Evolutionary conservation across 1,140 invertebrate genomes (phyloP), one percentile per base, ranked within the genome.

Genomic region (Heliothis subflexa): DNA sequence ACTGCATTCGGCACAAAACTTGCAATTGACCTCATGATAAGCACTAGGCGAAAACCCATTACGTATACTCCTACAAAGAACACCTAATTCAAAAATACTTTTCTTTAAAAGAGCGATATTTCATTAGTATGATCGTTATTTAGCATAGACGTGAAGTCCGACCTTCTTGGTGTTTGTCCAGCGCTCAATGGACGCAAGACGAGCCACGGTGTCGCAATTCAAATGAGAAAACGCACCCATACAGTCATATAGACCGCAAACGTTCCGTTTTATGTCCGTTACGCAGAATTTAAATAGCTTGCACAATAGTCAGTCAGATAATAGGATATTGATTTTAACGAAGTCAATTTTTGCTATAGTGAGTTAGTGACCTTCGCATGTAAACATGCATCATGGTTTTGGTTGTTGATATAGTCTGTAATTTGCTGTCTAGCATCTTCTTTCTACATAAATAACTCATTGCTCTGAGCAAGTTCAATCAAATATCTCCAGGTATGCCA

Each of bases 101-200:
- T 9, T 40, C 5, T 40, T 5, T 40, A 40, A 40, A 40, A 40
- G 50, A n/a, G n/a, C 50, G 12, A 52, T 52, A 52, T n/a, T 52
- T 52, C 50, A 16, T 52, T 52, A 7, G n/a, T n/a, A 52, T n/a
- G 50, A 52, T n/a, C 50, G 13, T 14, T 52, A 52, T 52, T 52
- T 52, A 52, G 50, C 50, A 52, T 16, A 52, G n/a, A 7, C 50
- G 50, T 21, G n/a, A 64, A 49, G 28, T 62, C 11, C 62, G 62
- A 49, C 62, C 62, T 66, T 66, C 62, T 66, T 49, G 11, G 16
- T 66, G 45, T 66, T 66, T 66, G 62, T 66, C 45, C 40, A 66
- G 45, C 62, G 62, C 16, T 66, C 16, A 16, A 49, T 4, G 62
- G 62, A 13, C 25, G 13, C 62, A 66, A 66, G 62, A 18, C 62